phyloP scores from a whole-genome alignment of 2,113 vertebrate species.

The Neofelis nebulosa region DNA sequence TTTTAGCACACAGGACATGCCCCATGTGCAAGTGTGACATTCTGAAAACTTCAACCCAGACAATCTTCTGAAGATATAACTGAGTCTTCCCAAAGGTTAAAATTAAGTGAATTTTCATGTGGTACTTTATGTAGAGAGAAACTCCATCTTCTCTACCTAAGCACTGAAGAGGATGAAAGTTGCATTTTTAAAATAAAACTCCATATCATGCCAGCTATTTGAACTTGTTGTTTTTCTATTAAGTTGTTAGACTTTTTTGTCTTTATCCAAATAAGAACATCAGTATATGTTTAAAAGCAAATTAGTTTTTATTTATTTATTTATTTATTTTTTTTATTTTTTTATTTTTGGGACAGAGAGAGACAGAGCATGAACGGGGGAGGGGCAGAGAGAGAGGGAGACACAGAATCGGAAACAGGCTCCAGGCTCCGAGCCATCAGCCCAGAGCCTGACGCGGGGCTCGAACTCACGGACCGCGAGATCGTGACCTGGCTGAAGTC shows the following conservation, averaged over 20 bases:
- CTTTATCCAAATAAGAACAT: neutral
- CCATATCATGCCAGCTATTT: neutral
- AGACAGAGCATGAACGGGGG: too few relatives aligned
- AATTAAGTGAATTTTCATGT: neutral
- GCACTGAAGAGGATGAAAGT: conserved; percentile 24
- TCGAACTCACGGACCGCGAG: too few relatives aligned
- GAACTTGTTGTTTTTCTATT: conserved; percentile 48
- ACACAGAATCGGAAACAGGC: too few relatives aligned
- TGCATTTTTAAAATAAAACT: conserved; percentile 73
- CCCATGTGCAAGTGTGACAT: conserved; percentile 86
- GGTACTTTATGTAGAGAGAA: conserved; percentile 28
- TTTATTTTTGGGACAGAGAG: too few relatives aligned
- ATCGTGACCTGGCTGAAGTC: too few relatives aligned
- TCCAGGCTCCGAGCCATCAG: too few relatives aligned
- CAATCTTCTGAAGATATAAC: conserved; percentile 38
- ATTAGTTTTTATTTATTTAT: too few relatives aligned
- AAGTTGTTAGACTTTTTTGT: neutral
- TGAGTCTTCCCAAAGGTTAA: conserved; percentile 3
- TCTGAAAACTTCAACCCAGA: conserved; percentile 81
- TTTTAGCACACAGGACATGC: conserved; percentile 85
- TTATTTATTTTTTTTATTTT: too few relatives aligned
- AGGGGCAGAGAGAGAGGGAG: too few relatives aligned
- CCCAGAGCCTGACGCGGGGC: too few relatives aligned
- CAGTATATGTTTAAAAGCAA: neutral
- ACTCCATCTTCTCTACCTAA: neutral